Evolutionary conservation across 2,113 vertebrate genomes (phyloP), one percentile per base, ranked within the genome.

Genomic region (Plecturocebus donacophilus): DNA sequence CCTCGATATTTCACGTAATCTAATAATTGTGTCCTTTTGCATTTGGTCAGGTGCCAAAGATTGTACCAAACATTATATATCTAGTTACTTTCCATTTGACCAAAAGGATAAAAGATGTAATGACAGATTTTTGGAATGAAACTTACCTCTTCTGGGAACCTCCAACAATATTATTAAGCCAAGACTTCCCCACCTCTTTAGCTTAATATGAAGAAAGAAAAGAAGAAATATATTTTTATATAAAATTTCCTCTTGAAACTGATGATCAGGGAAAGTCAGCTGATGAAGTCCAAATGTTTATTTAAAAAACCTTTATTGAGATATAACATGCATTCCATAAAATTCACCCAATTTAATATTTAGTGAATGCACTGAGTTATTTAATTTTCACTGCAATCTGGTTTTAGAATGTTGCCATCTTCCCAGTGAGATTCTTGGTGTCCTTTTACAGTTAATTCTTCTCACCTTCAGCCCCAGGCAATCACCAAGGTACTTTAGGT

Each of bases 41-140:
- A 52, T 93, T 96, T 73, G 16, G 35, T 56, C 52, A 68, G 52
- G n/a, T 40, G 4, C 35, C 49, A 80, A 80, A 21, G 9, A 45
- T 38, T 40, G 1, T 87, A 32, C 40, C 6, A 56, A 87, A 30
- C 27, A 45, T 52, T 86, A 93, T 45, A 77, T 4, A 80, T 75
- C 17, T 40, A 13, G 25, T 61, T 20, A 40, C 12, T 76, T 90
- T 93, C 35, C 81, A 25, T 83, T 89, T 87, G 52, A 75, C 42
- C 30, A 83, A 80, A 96, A 83, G 8, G 23, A 52, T 73, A 52
- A 86, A 90, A 93, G 68, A 73, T 79, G 12, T 90, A 95, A 91
- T 61, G 20, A 42, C 21, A 45, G 32, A 20, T 23, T 79, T 94
- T 94, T 79, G 30, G 45, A 85, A 32, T 32, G 21, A 54, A 87